phyloP scores from a whole-genome alignment of 2,797 vertebrate genomes.

The Poeciliopsis infans region DNA sequence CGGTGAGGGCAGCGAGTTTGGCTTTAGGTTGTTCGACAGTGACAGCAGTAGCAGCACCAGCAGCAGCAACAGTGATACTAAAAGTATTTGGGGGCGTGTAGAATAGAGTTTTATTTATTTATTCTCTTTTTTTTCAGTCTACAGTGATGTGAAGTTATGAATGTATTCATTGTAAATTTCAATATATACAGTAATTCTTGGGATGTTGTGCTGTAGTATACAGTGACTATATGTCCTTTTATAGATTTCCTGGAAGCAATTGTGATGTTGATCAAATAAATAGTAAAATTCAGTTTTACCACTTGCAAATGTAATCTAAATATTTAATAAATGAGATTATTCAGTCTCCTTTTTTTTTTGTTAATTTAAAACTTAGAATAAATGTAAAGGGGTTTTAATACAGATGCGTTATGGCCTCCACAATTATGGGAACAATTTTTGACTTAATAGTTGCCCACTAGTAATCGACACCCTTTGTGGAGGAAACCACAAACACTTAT shows the following conservation, averaged over 20 bases:
- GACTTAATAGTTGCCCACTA: too few relatives aligned
- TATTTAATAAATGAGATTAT: not conserved
- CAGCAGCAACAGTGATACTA: constrained; percentile 15
- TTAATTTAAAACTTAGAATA: too few relatives aligned
- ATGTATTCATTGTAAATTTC: not conserved
- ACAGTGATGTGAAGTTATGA: not conserved
- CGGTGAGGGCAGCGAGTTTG: not conserved
- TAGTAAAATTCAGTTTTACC: not conserved
- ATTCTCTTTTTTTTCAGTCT: not conserved
- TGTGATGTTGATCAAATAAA: not conserved
- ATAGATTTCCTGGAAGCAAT: not conserved
- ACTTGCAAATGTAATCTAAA: not conserved
- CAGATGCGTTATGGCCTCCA: too few relatives aligned
- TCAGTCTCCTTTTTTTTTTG: not conserved
- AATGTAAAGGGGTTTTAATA: too few relatives aligned
- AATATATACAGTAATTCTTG: not conserved
- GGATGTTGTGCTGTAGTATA: not conserved
- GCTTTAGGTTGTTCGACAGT: constrained; percentile 14
- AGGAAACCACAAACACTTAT: not conserved
- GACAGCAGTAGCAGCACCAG: constrained; percentile 20
- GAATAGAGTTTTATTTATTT: not conserved
- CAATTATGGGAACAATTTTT: too few relatives aligned
- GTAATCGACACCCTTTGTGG: too few relatives aligned
- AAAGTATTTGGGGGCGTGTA: constrained; percentile 18
- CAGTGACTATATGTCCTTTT: not conserved